Percentiles rank a stretch among this genome's conserved stretches.
Conservation (phyloP, 2,888 invertebrate species). For the Thalpophila matura region DNA sequence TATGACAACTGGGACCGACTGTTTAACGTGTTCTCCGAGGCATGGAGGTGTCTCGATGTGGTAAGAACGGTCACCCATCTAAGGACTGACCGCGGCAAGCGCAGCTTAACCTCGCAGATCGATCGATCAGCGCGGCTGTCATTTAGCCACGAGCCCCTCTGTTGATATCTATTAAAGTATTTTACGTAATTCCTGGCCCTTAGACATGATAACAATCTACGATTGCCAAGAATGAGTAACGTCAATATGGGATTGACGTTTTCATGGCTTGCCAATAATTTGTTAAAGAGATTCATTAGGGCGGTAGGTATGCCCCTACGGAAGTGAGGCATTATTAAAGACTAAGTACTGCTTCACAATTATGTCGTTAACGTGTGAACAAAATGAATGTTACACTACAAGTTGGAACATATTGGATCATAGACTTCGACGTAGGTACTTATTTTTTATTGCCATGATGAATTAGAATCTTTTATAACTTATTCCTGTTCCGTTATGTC, state of each 20-base stretch:
- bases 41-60: no score
- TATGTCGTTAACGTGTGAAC: conserved; percentile 33
- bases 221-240: conserved; percentile 23
- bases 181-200: conserved; percentile 1
- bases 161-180: no score
- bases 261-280: conserved; percentile 8
- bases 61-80: no score
- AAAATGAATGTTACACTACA: conserved; percentile 32
- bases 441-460: conserved; percentile 67
- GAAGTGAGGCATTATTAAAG: not conserved
- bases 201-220: not conserved
- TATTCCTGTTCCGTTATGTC: conserved; percentile 59
- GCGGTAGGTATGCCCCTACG: not conserved
- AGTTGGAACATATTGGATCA: conserved; percentile 62
- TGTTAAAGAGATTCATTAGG: not conserved
- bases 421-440: conserved; percentile 61
- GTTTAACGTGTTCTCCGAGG: no score
- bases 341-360: conserved; percentile 4
- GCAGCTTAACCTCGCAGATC: no score
- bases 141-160: no score
- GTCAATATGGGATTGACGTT: not conserved
- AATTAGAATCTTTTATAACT: conserved; percentile 67
- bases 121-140: no score
- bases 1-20: no score
- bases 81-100: no score